Conservation (phyloP, 2,888 invertebrate genomes). For the Phyllotreta striolata region DNA sequence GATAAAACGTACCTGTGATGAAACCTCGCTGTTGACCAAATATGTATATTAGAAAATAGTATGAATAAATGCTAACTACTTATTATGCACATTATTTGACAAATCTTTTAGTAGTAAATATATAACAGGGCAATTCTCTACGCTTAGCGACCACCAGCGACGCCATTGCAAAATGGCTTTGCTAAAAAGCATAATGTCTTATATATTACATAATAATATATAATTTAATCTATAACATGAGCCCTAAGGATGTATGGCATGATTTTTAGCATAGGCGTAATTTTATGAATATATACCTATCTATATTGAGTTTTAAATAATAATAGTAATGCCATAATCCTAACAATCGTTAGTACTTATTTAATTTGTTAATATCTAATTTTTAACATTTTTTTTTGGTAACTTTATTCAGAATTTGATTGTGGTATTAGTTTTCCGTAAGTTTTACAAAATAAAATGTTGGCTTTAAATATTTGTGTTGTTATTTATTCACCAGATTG, state of each 20-base stretch:
- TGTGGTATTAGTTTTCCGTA: constrained; percentile 58
- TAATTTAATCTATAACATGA: constrained; percentile 35
- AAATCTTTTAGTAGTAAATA: constrained; percentile 41
- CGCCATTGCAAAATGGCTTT: constrained; percentile 31
- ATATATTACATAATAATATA: constrained; percentile 25
- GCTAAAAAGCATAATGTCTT: constrained; percentile 36
- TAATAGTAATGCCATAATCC: constrained; percentile 39
- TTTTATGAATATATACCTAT: constrained; percentile 29
- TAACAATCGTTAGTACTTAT: constrained; percentile 53
- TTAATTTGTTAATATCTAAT: constrained; percentile 35
- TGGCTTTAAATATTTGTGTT: constrained; percentile 45
- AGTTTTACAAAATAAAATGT: constrained; percentile 56
- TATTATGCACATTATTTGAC: constrained; percentile 46
- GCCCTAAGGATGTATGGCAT: constrained; percentile 42
- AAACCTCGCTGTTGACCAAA: constrained; percentile 60
- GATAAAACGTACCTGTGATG: constrained; percentile 57
- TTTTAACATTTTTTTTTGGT: constrained; percentile 43
- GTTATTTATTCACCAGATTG: constrained; percentile 31
- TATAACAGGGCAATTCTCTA: constrained; percentile 61
- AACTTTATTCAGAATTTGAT: constrained; percentile 43
- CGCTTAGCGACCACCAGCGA: constrained; percentile 50
- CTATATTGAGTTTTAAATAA: constrained; percentile 32
- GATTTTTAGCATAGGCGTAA: constrained; percentile 23
- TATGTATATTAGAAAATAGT: constrained; percentile 49
- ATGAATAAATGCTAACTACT: constrained; percentile 33